Percentiles rank a stretch among this genome's conserved stretches.
Evolutionary conservation across 2,113 vertebrate genomes (phyloP).

Genomic region (Rynchops niger): DNA sequence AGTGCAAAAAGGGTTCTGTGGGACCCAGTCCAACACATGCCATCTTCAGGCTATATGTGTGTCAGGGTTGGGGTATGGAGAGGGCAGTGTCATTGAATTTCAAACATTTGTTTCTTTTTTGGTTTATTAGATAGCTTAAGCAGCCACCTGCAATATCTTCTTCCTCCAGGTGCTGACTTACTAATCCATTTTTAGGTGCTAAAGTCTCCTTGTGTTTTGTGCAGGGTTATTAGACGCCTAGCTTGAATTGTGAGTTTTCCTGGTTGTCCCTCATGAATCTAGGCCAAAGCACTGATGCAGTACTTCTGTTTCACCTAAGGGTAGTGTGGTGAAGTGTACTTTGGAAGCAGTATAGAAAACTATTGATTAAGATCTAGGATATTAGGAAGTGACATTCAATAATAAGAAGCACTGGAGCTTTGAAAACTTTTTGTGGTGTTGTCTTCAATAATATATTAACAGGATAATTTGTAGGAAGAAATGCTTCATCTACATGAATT

Average conservation of each 20-base stretch:
- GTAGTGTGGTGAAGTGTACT: neutral
- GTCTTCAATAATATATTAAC: neutral
- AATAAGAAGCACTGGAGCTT: neutral
- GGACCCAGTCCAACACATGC: neutral
- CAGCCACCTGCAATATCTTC: neutral
- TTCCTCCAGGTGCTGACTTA: neutral
- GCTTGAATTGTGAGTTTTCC: neutral
- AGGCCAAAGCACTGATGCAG: neutral
- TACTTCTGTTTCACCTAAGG: neutral
- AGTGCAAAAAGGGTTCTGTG: neutral
- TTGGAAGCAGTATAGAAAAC: neutral
- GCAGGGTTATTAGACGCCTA: neutral
- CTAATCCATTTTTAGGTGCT: neutral
- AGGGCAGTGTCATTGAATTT: neutral
- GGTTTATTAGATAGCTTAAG: neutral
- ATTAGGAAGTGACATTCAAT: neutral
- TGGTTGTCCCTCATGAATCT: neutral
- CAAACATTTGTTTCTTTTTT: neutral
- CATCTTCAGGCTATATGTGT: neutral
- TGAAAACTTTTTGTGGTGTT: neutral
- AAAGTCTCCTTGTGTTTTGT: neutral
- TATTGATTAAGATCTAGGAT: neutral
- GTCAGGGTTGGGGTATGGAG: neutral
- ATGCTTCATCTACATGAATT: neutral
- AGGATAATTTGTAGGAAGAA: constrained; percentile 3